These are phyloP conservation scores for Aethes cnicana DNA, from an alignment of 2,888 invertebrate genomes.

Conservation along the genomic window DNA sequence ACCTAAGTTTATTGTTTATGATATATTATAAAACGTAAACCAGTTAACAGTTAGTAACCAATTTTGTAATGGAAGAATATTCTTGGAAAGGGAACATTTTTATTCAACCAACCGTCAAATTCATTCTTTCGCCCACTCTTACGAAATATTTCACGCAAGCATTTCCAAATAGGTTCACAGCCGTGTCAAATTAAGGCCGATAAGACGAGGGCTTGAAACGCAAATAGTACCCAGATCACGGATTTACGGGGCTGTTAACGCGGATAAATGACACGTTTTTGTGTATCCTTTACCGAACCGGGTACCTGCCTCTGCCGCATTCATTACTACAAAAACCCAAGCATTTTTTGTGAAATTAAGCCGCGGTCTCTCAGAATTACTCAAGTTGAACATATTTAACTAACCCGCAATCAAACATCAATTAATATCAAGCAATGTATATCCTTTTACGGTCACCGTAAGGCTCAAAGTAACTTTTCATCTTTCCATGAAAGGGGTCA, in stretches of 20 bases:
- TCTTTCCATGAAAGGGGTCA: background rate
- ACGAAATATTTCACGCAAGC: background rate
- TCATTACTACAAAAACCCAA: constrained; percentile 5
- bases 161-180: constrained; percentile 2
- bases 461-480: background rate
- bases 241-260: constrained; percentile 15
- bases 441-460: background rate
- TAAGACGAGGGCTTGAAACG: constrained; percentile 7
- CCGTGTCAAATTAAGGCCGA: constrained; percentile 17
- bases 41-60: too few relatives aligned
- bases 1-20: too few relatives aligned
- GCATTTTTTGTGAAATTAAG: background rate
- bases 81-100: too few relatives aligned
- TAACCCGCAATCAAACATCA: background rate
- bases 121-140: background rate
- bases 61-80: too few relatives aligned
- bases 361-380: background rate
- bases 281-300: background rate
- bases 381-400: constrained; percentile 1
- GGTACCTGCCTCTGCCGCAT: constrained; percentile 14
- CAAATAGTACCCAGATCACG: constrained; percentile 17
- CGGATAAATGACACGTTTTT: constrained; percentile 19
- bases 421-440: background rate
- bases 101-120: too few relatives aligned
- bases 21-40: too few relatives aligned